phyloP scores from a whole-genome alignment of 2,888 invertebrate species.

The Macrophya annulata region DNA sequence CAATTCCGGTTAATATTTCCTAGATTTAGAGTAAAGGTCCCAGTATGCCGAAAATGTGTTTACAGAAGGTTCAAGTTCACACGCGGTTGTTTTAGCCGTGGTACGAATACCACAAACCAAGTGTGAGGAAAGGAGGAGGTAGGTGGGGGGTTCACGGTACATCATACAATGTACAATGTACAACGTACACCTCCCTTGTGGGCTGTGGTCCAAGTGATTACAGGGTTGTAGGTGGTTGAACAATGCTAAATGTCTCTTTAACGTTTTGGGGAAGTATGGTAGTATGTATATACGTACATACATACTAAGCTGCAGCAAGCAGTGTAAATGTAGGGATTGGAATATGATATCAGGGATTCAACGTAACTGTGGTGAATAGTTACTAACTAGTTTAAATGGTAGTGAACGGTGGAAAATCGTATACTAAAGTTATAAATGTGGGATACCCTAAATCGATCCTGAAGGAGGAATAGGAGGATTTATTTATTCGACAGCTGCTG shows the following conservation, averaged over 20 bases:
- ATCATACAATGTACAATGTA: too few species aligned
- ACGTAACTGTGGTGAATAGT: neutral
- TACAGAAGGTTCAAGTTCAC: neutral
- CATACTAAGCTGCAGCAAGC: too few species aligned
- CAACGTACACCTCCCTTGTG: constrained; percentile 33
- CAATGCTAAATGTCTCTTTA: constrained; percentile 23
- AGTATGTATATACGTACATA: too few species aligned
- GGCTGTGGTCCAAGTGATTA: constrained; percentile 42
- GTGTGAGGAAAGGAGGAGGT: too few species aligned
- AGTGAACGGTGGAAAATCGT: too few species aligned
- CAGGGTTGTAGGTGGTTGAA: constrained; percentile 15
- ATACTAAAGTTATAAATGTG: too few species aligned
- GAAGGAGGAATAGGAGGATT: neutral
- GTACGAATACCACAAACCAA: neutral
- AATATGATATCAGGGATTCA: constrained; percentile 21
- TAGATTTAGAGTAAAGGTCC: neutral
- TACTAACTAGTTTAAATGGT: neutral
- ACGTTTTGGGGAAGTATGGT: neutral
- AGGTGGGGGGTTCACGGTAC: too few species aligned
- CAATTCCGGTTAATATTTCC: constrained; percentile 9
- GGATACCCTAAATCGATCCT: too few species aligned
- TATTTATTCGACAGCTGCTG: neutral
- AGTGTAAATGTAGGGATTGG: neutral
- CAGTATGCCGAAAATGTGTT: neutral
- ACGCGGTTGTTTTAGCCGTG: neutral